phyloP scores from a whole-genome alignment of 92 coral and sea anemone species.

The Nematostella vectensis region DNA sequence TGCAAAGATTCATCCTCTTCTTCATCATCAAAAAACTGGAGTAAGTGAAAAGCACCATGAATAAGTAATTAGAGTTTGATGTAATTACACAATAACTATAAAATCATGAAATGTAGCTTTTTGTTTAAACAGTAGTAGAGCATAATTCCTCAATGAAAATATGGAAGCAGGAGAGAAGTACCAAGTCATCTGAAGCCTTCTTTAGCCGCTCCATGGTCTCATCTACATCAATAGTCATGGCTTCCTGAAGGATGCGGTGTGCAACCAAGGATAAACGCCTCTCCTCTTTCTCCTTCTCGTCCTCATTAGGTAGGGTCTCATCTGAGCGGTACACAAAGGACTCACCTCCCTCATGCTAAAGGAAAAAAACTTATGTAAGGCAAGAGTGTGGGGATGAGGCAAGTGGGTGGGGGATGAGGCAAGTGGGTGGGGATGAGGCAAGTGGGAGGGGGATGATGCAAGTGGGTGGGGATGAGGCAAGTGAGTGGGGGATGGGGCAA shows the following conservation, averaged over 20 bases:
- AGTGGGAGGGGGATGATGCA: no score
- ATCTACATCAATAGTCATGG: conserved; percentile 46
- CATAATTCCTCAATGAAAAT: neutral
- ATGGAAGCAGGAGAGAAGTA: conserved; percentile 1
- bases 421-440: no score
- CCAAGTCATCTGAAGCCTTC: conserved; percentile 67
- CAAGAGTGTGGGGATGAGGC: no score
- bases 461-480: no score
- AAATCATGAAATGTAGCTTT: neutral
- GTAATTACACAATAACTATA: no score
- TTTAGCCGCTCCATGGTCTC: conserved; percentile 69
- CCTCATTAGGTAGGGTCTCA: neutral
- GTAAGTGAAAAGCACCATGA: neutral
- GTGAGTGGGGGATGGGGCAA: no score
- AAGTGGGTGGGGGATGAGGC: no score
- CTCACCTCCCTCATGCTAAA: no score
- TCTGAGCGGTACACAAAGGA: no score
- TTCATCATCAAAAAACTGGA: conserved; percentile 67
- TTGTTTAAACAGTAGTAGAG: neutral
- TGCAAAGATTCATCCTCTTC: conserved; percentile 40
- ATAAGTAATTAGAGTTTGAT: no score
- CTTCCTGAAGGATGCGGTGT: conserved; percentile 55
- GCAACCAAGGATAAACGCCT: conserved; percentile 70
- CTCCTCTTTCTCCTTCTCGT: conserved; percentile 25
- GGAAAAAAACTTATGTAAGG: no score